Percentiles rank a stretch among this genome's conserved stretches.
Evolutionary conservation across 2,113 vertebrate species (phyloP).

Genomic region (Cathartes aura): DNA sequence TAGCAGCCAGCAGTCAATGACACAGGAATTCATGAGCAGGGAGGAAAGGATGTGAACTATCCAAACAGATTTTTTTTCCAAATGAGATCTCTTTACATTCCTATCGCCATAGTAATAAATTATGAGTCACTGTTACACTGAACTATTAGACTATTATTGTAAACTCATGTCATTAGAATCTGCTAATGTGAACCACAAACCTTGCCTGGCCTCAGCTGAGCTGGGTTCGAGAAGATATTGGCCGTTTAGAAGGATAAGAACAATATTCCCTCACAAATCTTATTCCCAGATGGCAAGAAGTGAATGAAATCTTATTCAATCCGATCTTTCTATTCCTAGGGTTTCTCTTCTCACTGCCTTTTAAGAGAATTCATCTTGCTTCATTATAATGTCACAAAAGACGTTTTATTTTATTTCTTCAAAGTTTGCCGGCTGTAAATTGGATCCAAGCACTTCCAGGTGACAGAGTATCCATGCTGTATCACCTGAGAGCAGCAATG

Average conservation of each 20-base stretch:
- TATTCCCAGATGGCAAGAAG: neutral
- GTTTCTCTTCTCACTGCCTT: neutral
- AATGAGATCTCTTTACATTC: conserved; percentile 45
- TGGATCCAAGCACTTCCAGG: neutral
- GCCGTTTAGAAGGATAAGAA: neutral
- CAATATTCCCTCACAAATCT: neutral
- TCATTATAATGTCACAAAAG: neutral
- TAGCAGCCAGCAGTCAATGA: conserved; percentile 14
- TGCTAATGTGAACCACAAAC: neutral
- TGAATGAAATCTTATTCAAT: neutral
- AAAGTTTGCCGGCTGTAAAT: neutral
- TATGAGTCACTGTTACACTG: conserved; percentile 39
- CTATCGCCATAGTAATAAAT: neutral
- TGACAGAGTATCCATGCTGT: neutral
- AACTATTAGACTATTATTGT: conserved; percentile 35
- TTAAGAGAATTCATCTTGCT: neutral
- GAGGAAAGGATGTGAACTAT: conserved; percentile 63
- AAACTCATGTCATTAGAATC: conserved; percentile 20
- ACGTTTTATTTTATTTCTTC: neutral
- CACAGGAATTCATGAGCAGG: conserved; percentile 53
- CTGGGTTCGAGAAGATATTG: neutral
- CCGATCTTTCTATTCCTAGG: neutral
- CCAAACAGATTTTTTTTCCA: neutral
- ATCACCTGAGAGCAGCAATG: neutral
- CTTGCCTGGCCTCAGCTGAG: neutral